These are phyloP conservation scores for Drosophila austrosaltans DNA, from an alignment of 2,888 invertebrate genomes.

Conservation along the genomic window DNA sequence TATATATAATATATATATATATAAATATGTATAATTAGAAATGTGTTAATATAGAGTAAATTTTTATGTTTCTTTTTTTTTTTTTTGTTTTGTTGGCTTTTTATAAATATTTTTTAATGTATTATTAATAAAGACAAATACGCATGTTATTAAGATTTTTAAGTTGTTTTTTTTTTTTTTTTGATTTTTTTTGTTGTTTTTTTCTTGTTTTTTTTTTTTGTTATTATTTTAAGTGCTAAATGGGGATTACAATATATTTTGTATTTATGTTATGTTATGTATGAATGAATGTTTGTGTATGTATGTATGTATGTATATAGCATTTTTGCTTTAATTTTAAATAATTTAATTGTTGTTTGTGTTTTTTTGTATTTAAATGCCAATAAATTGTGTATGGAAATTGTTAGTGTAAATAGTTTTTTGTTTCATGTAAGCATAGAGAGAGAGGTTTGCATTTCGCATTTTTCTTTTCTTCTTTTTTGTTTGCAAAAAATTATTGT, in stretches of 20 bases:
- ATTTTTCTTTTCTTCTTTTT: slow-evolving; percentile 17
- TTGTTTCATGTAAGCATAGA: slow-evolving; percentile 60
- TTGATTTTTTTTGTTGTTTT: slow-evolving; percentile 44
- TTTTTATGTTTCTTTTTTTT: slow-evolving; percentile 51
- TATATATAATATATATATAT: slow-evolving; percentile 45
- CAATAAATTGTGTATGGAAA: slow-evolving; percentile 70
- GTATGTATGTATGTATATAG: slow-evolving; percentile 34
- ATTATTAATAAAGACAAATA: slow-evolving; percentile 79
- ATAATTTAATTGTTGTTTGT: slow-evolving; percentile 11
- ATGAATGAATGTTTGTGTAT: slow-evolving; percentile 37
- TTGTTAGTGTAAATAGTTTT: slow-evolving; percentile 52
- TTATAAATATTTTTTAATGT: slow-evolving; percentile 45
- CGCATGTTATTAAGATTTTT: slow-evolving; percentile 55
- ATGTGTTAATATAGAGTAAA: slow-evolving; percentile 68
- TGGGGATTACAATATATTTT: slow-evolving; percentile 64
- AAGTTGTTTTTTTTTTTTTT: slow-evolving; percentile 37
- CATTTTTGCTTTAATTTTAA: slow-evolving; percentile 33
- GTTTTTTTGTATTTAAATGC: slow-evolving; percentile 55
- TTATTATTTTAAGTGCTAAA: slow-evolving; percentile 63
- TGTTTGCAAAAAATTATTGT: slow-evolving; percentile 65
- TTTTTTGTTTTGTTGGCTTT: slow-evolving; percentile 37
- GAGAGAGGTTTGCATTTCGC: slow-evolving; percentile 50
- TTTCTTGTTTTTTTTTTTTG: slow-evolving; percentile 48
- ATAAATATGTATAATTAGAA: slow-evolving; percentile 58
- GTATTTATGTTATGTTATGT: slow-evolving; percentile 43